A percentile compares a stretch with the other conserved stretches of the same genome.
Evolutionary conservation across 2,888 invertebrate genomes (phyloP).

Genomic region (Rhamnusium bicolor): DNA sequence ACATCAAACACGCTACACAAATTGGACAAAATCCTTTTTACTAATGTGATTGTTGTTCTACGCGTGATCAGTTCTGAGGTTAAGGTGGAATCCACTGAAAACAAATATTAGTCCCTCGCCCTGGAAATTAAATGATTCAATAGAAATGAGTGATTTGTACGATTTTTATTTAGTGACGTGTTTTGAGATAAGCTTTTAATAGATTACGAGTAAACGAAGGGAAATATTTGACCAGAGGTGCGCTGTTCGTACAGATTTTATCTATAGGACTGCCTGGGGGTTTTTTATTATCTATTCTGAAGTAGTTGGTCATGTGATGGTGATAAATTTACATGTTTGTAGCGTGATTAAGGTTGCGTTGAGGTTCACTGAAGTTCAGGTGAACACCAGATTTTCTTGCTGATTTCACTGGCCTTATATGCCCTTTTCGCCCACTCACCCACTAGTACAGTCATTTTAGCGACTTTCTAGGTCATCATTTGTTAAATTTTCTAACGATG

Average conservation of each 20-base stretch:
- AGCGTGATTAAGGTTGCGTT: slow-evolving; percentile 59
- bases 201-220: slow-evolving; percentile 19
- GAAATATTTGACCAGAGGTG: slow-evolving; percentile 35
- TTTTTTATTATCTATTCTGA: slow-evolving; percentile 55
- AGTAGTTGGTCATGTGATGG: slow-evolving; percentile 58
- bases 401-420: slow-evolving; percentile 40
- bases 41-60: too few species aligned
- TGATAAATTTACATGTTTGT: slow-evolving; percentile 63
- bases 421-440: slow-evolving; percentile 37
- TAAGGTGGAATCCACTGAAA: too few species aligned
- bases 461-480: neutral
- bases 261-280: slow-evolving; percentile 40
- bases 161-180: slow-evolving; percentile 26
- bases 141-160: slow-evolving; percentile 10
- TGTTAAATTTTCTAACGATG: too few species aligned
- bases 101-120: slow-evolving; percentile 10
- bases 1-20: too few species aligned
- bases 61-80: too few species aligned
- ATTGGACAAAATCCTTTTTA: too few species aligned
- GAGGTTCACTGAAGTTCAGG: slow-evolving; percentile 57
- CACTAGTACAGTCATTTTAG: slow-evolving; percentile 28
- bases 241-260: slow-evolving; percentile 25
- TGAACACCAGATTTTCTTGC: slow-evolving; percentile 57
- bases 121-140: neutral
- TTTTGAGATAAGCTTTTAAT: slow-evolving; percentile 13